Conservation (phyloP, 2,888 invertebrate species). For the Drosophila kokeensis region DNA sequence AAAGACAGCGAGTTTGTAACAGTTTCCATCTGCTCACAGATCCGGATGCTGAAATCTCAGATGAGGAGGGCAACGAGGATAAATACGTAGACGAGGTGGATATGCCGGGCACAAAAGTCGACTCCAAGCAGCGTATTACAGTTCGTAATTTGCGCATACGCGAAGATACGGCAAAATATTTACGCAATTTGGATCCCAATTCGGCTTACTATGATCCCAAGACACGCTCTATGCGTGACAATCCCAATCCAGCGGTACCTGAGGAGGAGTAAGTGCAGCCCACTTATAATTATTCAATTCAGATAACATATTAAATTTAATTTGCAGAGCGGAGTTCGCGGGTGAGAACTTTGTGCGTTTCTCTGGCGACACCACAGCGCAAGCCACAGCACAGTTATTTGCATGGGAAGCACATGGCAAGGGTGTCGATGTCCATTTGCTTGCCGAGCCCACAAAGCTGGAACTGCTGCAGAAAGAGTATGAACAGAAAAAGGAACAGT, state of each 20-base stretch:
- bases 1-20: not conserved
- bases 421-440: constrained; percentile 96
- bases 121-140: constrained; percentile 99
- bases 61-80: constrained; percentile 93
- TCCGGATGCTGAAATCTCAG: constrained; percentile 89
- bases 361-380: constrained; percentile 96
- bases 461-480: constrained; percentile 96
- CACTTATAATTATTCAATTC: accelerated
- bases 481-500: constrained; percentile 94
- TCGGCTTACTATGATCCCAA: constrained; percentile 99
- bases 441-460: constrained; percentile 99
- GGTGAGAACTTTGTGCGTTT: constrained; percentile 99
- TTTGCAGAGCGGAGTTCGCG: constrained; percentile 89
- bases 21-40: constrained; percentile 64
- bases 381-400: constrained; percentile 96
- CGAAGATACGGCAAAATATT: constrained; percentile 99
- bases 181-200: constrained; percentile 97
- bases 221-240: constrained; percentile 99
- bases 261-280: constrained; percentile 85
- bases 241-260: constrained; percentile 90
- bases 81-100: constrained; percentile 97
- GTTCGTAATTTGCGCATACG: constrained; percentile 98
- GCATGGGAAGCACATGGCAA: constrained; percentile 98
- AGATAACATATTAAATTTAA: not conserved
- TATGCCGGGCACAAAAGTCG: constrained; percentile 99